Percentiles rank a stretch among this genome's conserved stretches.
Conservation (phyloP, 2,113 vertebrate genomes). For the Arvicanthis niloticus region DNA sequence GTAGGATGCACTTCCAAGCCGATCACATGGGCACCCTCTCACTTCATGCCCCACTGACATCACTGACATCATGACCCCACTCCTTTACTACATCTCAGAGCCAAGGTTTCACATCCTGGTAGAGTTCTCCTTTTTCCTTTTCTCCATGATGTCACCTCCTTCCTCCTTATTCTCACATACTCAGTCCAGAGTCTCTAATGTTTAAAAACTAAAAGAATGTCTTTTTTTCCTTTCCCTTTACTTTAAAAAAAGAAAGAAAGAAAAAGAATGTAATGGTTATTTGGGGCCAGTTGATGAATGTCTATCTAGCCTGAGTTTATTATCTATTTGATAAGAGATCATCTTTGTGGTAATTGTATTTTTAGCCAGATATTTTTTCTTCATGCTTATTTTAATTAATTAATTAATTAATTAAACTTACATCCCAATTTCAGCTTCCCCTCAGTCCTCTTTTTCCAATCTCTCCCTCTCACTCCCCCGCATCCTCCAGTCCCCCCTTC, state of each 20-base stretch:
- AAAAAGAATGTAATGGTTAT: not conserved
- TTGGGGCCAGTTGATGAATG: not conserved
- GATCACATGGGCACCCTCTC: not conserved
- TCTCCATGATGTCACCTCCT: not conserved
- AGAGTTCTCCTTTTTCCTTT: not conserved
- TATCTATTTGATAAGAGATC: not conserved
- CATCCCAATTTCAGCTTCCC: too few relatives aligned
- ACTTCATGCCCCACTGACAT: too few relatives aligned
- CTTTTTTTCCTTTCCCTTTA: not conserved
- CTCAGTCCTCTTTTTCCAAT: too few relatives aligned
- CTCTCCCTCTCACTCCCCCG: too few relatives aligned
- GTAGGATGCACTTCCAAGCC: not conserved
- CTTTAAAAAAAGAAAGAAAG: not conserved
- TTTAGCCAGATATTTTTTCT: not conserved
- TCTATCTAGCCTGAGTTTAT: not conserved
- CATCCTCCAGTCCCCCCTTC: too few relatives aligned
- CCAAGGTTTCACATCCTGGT: not conserved
- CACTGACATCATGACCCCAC: too few relatives aligned
- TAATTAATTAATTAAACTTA: too few relatives aligned
- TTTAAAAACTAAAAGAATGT: constrained; percentile 32
- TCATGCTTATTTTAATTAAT: too few relatives aligned
- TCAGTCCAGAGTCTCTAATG: not conserved
- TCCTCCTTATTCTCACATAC: not conserved
- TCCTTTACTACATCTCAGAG: not conserved
- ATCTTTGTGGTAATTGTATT: not conserved